Base-by-base conservation (phyloP, 2,888 invertebrate species). In the Drosophila demipolita region DNA sequence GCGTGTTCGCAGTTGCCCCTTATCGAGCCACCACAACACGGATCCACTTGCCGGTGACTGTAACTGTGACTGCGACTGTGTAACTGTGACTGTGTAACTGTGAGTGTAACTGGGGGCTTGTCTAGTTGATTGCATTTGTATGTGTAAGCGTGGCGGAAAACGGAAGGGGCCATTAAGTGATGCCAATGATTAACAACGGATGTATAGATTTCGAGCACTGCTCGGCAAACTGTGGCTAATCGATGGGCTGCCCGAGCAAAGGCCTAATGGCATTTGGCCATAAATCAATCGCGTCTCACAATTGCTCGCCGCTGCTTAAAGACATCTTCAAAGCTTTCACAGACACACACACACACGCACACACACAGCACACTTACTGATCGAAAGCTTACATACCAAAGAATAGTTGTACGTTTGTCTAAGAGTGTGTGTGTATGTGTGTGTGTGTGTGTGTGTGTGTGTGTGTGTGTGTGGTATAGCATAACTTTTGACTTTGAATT, bases 181-280 rank as follows among this genome's bases (percentile, higher is more conserved):
- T 91, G 91, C 91, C 91, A 91, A 91, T 91, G 92, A 91, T 91
- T 92, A 92, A 90, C 82, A 91, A 90, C 90, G 92, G 90, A 91
- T 90, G 91, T 91, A 92, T 92, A 91, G 91, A 91, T 92, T 91
- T 89, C 80, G 80, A 82, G 79, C 78, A 61, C 50, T 35, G 70
- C 66, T 63, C 38, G 54, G 29, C 71, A 69, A 72, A 71, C 75
- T 78, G 73, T 72, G 70, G 68, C 82, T 83, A 88, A 91, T 90
- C 91, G 91, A 89, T 88, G 88, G 82, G 74, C 78, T 74, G 76
- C 66, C 66, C 67, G 66, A 42, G 60, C 29, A 29, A 6, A 29
- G 29, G 29, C 71, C 57, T 90, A 88, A 88, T 88, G 85, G 88
- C 81, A 82, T 90, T 90, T 77, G 66, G 40, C 72, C 74, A 90